phyloP scores from a whole-genome alignment of 2,113 vertebrate species.

The Asarcornis scutulata region DNA sequence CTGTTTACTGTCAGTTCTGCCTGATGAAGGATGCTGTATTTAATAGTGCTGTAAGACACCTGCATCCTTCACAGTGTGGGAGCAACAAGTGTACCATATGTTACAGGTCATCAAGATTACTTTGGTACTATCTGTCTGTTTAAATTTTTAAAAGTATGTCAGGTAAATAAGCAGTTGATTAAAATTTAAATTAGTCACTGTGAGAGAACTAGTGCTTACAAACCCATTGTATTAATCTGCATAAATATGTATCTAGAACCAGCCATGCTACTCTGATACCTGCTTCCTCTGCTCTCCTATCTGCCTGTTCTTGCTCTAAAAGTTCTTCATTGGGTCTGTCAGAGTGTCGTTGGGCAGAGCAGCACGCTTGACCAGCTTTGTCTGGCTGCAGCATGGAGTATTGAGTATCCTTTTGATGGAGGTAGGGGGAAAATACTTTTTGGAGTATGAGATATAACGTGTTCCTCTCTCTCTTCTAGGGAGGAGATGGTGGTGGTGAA shows the following conservation, averaged over 20 bases:
- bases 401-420: neutral
- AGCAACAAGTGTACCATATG: accelerated
- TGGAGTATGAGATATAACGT: neutral
- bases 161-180: neutral
- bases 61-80: neutral
- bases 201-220: neutral
- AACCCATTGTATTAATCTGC: neutral
- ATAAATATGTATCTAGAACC: neutral
- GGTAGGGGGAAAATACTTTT: neutral
- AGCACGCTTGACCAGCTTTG: neutral
- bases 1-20: neutral
- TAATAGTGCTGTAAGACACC: neutral
- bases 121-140: neutral
- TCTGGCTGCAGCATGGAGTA: accelerated
- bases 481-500: constrained; percentile 56
- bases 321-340: neutral
- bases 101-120: neutral
- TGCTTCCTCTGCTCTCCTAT: neutral
- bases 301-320: neutral
- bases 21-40: neutral
- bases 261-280: neutral
- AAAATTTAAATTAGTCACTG: neutral
- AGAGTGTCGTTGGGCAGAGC: neutral
- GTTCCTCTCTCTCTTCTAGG: constrained; percentile 59
- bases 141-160: neutral